phyloP scores from a whole-genome alignment of 2,888 invertebrate genomes.

The Drosophila robusta region DNA sequence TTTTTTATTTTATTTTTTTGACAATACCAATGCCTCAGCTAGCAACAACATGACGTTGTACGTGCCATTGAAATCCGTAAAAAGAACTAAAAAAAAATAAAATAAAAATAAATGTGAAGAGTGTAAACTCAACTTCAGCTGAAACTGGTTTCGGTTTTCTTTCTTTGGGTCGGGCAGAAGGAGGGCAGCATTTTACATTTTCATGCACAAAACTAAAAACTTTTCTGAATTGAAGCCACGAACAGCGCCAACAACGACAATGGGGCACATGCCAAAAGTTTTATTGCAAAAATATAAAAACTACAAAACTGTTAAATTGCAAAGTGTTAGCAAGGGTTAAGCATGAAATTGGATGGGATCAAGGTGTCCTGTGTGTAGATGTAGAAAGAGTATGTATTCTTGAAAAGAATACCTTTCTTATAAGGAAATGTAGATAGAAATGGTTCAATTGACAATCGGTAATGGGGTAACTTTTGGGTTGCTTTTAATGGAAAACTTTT shows the following conservation, averaged over 20 bases:
- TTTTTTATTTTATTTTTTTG: constrained; percentile 25
- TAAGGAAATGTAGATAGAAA: neutral
- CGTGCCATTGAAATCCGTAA: constrained; percentile 75
- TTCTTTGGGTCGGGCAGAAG: constrained; percentile 40
- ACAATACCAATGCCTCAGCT: constrained; percentile 32
- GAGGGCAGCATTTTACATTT: constrained; percentile 62
- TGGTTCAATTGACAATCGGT: too few relatives aligned
- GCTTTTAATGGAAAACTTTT: too few relatives aligned
- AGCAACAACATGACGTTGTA: constrained; percentile 53
- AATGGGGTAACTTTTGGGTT: too few relatives aligned
- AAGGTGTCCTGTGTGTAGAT: neutral
- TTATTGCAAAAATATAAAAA: constrained; percentile 36
- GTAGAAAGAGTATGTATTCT: neutral
- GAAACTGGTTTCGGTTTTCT: constrained; percentile 73
- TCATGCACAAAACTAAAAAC: constrained; percentile 67
- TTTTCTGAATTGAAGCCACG: constrained; percentile 57
- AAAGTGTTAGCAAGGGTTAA: constrained; percentile 23
- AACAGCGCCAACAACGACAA: constrained; percentile 25
- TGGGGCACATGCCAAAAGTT: constrained; percentile 35
- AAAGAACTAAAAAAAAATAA: constrained; percentile 40
- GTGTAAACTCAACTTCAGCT: constrained; percentile 49
- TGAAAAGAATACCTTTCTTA: neutral
- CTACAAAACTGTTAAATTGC: constrained; percentile 6
- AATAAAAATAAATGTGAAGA: constrained; percentile 53
- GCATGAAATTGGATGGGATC: constrained; percentile 29